Evolutionary conservation across 1,140 invertebrate species (phyloP), one percentile per base, ranked within the genome.

Genomic region (Leptestheria dahalacensis): DNA sequence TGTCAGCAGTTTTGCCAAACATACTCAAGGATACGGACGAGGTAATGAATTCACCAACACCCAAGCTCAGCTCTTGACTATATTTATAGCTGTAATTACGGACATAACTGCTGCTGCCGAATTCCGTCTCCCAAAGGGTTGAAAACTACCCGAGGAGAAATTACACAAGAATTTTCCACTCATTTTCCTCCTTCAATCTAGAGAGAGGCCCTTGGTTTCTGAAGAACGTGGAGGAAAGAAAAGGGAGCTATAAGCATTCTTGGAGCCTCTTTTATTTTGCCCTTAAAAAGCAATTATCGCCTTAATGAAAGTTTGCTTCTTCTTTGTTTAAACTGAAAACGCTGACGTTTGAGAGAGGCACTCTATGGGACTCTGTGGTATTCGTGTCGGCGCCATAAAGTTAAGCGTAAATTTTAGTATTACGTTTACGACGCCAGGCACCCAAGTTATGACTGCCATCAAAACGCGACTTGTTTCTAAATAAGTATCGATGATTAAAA

Each of bases 1-100:
- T 29, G 83, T 85, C 60, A 84, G 84, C 69, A 86, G 83, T 69
- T 86, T 85, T 72, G 82, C 83, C 11, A 86, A 85, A 66, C 83
- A 85, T 65, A 83, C 81, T 46, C 82, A 85, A 72, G 82, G 83
- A 59, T 85, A 84, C 69, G 83, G 83, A 54, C 74, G 83, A 80
- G 83, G 83, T 85, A 73, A 75, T 68, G 33, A 41, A 41, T 41
- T 41, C 33, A 41, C 33, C 33, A 41, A 41, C 33, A 41, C 33
- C 33, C 33, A 41, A 41, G 33, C 33, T 41, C 33, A 41, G 33
- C 33, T 41, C 15, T 41, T 41, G 6, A 41, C 33, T 41, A 41
- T 41, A 41, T 41, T 41, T 41, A 41, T 9, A 41, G 6, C 33
- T 41, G 33, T 41, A 41, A 41, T 41, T 41, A 41, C 33, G 33